These are phyloP conservation scores for Pelagia noctiluca DNA, from an alignment of 30 jellyfish, hydroid and myxozoan species.

Conservation along the genomic window DNA sequence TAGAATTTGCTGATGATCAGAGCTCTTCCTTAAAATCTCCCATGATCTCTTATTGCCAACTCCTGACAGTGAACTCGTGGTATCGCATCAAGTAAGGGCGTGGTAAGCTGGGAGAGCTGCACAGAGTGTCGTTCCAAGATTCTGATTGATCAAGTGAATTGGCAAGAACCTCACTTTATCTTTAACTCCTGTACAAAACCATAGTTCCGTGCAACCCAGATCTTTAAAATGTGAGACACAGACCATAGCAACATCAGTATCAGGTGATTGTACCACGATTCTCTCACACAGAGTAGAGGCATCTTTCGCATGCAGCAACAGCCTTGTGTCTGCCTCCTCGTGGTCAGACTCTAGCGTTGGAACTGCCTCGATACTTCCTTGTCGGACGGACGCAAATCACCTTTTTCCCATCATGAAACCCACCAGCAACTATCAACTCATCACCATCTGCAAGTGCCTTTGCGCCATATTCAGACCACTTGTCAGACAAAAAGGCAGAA, in stretches of 20 bases:
- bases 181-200: background rate
- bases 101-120: slow-evolving; percentile 24
- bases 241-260: slow-evolving; percentile 6
- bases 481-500: slow-evolving; percentile 2
- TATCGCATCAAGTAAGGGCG: slow-evolving; percentile 16
- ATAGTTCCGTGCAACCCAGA: background rate
- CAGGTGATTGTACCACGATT: background rate
- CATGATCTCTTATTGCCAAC: slow-evolving; percentile 4
- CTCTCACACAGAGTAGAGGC: background rate
- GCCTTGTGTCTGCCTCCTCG: background rate
- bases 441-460: slow-evolving; percentile 1
- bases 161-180: background rate
- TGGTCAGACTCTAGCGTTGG: background rate
- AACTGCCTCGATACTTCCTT: background rate
- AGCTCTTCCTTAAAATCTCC: slow-evolving; percentile 2
- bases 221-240: slow-evolving; percentile 10
- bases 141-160: background rate
- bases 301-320: background rate
- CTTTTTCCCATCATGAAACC: too few species aligned
- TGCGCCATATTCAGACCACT: background rate
- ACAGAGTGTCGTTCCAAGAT: slow-evolving; percentile 7
- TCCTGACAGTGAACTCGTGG: slow-evolving; percentile 17
- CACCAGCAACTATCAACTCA: background rate
- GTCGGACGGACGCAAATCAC: background rate
- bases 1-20: background rate